Percentiles rank a stretch among this genome's conserved stretches.
phyloP scores from a whole-genome alignment of 2,888 invertebrate genomes.

The Brenthis hecate region DNA sequence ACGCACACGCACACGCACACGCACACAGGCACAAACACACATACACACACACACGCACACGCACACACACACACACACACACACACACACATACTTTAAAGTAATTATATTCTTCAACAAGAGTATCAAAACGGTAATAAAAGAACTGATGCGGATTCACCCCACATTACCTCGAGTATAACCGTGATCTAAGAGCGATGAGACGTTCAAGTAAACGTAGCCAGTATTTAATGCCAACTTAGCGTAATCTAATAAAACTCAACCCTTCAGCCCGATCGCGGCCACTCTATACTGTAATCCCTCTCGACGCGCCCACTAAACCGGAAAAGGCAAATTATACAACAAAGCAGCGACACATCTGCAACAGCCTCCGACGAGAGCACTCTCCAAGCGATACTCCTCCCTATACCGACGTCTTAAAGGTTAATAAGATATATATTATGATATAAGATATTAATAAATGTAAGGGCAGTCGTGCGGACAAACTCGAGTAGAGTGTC shows the following conservation, averaged over 20 bases:
- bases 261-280: conserved; percentile 52
- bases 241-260: conserved; percentile 56
- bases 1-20: too few species aligned
- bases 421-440: conserved; percentile 54
- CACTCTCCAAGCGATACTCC: conserved; percentile 18
- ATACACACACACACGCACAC: too few species aligned
- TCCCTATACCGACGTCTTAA: conserved; percentile 5
- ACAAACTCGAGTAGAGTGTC: conserved; percentile 63
- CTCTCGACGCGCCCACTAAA: conserved; percentile 73
- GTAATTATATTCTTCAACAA: too few species aligned
- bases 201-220: conserved; percentile 29
- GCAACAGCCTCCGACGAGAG: conserved; percentile 51
- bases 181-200: conserved; percentile 6
- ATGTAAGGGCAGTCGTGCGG: conserved; percentile 71
- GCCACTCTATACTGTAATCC: conserved; percentile 53
- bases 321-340: conserved; percentile 80
- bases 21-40: too few species aligned
- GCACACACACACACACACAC: too few species aligned
- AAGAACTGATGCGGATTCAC: too few species aligned
- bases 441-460: conserved; percentile 79
- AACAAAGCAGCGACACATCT: conserved; percentile 81
- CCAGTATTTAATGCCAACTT: conserved; percentile 37
- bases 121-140: too few species aligned
- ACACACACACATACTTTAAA: too few species aligned
- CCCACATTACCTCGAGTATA: background rate